Evolutionary conservation across 2,797 vertebrate genomes (phyloP), one percentile per base, ranked within the genome.

Genomic region (Tarsius wallacei): DNA sequence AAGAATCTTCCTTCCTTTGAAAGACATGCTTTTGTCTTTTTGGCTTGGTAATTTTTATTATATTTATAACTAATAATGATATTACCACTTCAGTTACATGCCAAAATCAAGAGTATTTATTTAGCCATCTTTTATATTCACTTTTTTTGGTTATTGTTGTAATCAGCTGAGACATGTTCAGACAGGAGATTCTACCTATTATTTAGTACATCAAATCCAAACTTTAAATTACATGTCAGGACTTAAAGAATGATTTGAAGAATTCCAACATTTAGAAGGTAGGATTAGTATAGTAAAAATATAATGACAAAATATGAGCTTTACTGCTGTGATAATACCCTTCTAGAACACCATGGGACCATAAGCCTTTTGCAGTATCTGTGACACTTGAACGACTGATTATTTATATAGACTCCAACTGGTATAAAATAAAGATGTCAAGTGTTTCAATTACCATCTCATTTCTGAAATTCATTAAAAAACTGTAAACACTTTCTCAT

Each of bases 351-450:
- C 22, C 14, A 51, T 14, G 49, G 70, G 74, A 91, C 91, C 31
- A 88, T 15, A 88, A 94, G 81, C 42, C 74, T 83, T 90, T 55
- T 94, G 86, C 51, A 82, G 82, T 51, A 83, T 66, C 31, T 1
- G 12, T 84, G 71, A 96, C 36, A 91, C 42, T 24, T 93, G 47
- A 95, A 71, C 4, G 9, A 76, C 26, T 85, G 80, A 78, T 61
- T 85, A 92, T 86, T 93, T 93, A 84, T 49, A 96, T 16, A 87
- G 80, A 93, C 21, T 7, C 51, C 78, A 93, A 93, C 4, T 73
- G 49, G 76, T 49, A 95, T 53, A 97, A 97, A 95, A 93, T 73
- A 93, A 84, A 96, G 28, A 93, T 94, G 83, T 70, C 70, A 94
- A 96, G 78, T 93, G 22, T 83, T 96, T 94, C 86, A 74, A 86